Conservation (phyloP, 2,113 vertebrate species). For the Sceloporus tristichus region DNA sequence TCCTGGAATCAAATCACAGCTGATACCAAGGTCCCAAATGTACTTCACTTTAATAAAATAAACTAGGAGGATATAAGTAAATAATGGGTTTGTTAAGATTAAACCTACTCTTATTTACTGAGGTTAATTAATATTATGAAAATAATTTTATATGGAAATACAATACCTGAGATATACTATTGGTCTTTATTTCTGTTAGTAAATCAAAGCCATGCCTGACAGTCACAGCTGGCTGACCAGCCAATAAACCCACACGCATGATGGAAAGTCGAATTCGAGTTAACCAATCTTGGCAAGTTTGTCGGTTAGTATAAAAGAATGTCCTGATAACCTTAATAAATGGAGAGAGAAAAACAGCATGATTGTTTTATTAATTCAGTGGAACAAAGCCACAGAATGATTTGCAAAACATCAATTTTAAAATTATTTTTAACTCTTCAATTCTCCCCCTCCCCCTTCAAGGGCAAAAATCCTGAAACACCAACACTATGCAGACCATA, state of each 20-base stretch:
- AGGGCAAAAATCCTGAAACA: background rate
- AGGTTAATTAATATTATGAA: conserved; percentile 12
- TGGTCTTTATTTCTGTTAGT: conserved; percentile 94
- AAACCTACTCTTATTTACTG: background rate
- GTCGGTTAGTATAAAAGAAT: conserved; percentile 97
- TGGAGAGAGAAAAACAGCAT: background rate
- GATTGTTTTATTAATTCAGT: background rate
- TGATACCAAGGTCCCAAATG: no score
- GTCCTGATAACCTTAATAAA: conserved; percentile 92
- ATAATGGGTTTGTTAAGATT: background rate
- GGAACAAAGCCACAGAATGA: background rate
- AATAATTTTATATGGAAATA: background rate
- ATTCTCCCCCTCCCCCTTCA: no score
- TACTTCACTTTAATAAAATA: background rate
- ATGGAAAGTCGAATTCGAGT: conserved; percentile 95
- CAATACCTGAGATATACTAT: conserved; percentile 84
- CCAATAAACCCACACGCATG: conserved; percentile 95
- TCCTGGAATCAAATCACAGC: no score
- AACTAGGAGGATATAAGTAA: background rate
- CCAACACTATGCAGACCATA: background rate
- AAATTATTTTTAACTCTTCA: background rate
- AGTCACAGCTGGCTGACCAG: conserved; percentile 97
- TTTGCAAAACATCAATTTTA: background rate
- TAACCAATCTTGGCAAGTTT: conserved; percentile 98
- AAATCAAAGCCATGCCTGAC: conserved; percentile 97